Evolutionary conservation across 2,797 vertebrate species (phyloP), one percentile per base, ranked within the genome.

Genomic region (Sebastes matsubarae): DNA sequence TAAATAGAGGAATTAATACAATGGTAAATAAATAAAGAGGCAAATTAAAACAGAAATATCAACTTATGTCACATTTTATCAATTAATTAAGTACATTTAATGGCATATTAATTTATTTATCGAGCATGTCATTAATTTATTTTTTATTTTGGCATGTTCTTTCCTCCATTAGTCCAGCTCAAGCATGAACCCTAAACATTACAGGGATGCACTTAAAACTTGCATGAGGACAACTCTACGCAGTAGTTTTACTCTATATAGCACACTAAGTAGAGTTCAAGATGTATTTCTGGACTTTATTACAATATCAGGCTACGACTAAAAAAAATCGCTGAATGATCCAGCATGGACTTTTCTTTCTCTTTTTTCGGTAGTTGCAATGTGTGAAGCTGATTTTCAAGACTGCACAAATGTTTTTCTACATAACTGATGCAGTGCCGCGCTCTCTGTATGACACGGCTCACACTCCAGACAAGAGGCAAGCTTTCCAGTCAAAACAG

Each of bases 391-490:
- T 22, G 25, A 63, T 54, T 68, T 68, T 86, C 27, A 42, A 50
- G 63, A 54, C 52, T 69, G 64, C 74, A 75, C 71, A 60, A 59
- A 66, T 27, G 24, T 78, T 84, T 18, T 83, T 83, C 30, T 75
- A 52, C 34, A 13, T 68, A 63, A 75, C 54, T 22, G 29, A 52
- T 24, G 70, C 6, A 46, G 42, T 32, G 57, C 13, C 59, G 38
- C 32, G 46, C 32, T 81, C 10, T 81, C 32, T 60, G 36, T 77
- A 20, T 46, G 77, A 73, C 73, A 74, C 12, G 1, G 60, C 73
- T 90, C 77, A 77, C 75, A 60, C 83, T 70, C 63, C 25, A 87
- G 80, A 75, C 76, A 38, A 86, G 80, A 73, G 74, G 66, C 68
- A 46, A 76, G 61, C 46, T 69, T 69, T 82, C 72, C 25, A 60